A percentile compares a stretch with the other conserved stretches of the same genome.
These are phyloP conservation scores for Papilio aristodemus DNA, from an alignment of 1,140 invertebrate genomes.

Conservation along the genomic window DNA sequence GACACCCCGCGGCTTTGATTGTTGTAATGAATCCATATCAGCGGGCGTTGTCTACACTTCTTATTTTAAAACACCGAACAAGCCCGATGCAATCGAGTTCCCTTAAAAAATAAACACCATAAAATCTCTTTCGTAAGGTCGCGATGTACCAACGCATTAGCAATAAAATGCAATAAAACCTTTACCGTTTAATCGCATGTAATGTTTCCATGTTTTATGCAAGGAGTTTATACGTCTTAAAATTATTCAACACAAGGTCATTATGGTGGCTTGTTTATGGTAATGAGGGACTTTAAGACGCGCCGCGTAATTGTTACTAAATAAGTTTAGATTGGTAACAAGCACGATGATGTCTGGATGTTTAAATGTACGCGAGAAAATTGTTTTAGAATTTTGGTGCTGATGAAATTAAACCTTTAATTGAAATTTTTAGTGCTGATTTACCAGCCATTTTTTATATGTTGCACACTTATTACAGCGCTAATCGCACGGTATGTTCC, in stretches of 20 bases:
- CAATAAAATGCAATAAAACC: conserved; percentile 28
- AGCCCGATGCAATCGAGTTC: neutral
- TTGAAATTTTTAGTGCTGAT: neutral
- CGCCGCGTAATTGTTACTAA: conserved; percentile 23
- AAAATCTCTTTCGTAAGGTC: conserved; percentile 17
- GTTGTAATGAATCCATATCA: conserved; percentile 32
- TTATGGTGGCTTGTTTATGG: conserved; percentile 26
- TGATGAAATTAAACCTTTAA: neutral
- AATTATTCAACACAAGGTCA: conserved; percentile 27
- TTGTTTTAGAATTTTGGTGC: neutral
- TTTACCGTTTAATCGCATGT: conserved; percentile 25
- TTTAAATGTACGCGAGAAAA: conserved; percentile 3
- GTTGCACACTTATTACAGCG: too few relatives aligned
- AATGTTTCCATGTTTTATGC: conserved; percentile 28
- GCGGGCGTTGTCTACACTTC: conserved; percentile 27
- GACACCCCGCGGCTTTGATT: conserved; percentile 20
- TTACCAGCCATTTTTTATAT: neutral
- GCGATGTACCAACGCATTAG: conserved; percentile 17
- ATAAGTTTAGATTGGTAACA: conserved; percentile 20
- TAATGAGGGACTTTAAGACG: conserved; percentile 17
- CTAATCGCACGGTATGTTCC: too few relatives aligned
- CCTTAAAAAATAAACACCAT: neutral
- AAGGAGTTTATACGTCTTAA: conserved; percentile 21
- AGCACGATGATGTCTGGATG: neutral
- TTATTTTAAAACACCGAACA: conserved; percentile 21